Conservation (phyloP, 2,797 vertebrate species). For the Apogon hyalosoma region DNA sequence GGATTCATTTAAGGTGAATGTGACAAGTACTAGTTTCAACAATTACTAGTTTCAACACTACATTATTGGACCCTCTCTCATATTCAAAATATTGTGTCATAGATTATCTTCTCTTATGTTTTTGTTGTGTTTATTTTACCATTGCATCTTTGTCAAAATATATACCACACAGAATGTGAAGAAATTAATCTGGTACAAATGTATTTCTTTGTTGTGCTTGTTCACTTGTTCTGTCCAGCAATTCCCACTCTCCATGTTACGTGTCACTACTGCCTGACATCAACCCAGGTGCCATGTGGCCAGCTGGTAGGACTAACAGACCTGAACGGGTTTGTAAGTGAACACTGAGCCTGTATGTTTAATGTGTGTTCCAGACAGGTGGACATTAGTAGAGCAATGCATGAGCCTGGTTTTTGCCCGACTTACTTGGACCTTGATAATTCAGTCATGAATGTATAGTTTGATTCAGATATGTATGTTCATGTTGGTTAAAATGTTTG, state of each 20-base stretch:
- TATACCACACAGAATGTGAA: background rate
- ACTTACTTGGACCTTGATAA: too few species aligned
- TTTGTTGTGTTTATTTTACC: too few species aligned
- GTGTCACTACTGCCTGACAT: conserved; percentile 1
- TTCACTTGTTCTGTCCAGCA: conserved; percentile 20
- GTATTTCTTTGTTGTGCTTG: conserved; percentile 16
- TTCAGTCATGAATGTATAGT: too few species aligned
- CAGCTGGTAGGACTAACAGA: background rate
- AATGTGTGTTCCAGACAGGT: too few species aligned
- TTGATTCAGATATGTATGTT: too few species aligned
- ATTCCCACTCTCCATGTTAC: conserved; percentile 1
- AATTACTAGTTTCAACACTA: background rate
- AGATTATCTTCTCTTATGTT: background rate
- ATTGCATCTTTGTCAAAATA: background rate
- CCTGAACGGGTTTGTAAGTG: too few species aligned
- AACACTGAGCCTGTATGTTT: too few species aligned
- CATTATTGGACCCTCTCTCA: background rate
- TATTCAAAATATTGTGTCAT: background rate
- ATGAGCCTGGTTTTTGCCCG: too few species aligned
- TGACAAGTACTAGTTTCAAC: background rate
- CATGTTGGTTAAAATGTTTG: too few species aligned
- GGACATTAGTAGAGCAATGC: too few species aligned
- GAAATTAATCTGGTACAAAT: background rate
- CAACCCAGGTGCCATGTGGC: background rate
- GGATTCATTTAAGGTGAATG: background rate